Base-by-base conservation (phyloP, 2,888 invertebrate species). In the Diloba caeruleocephala region DNA sequence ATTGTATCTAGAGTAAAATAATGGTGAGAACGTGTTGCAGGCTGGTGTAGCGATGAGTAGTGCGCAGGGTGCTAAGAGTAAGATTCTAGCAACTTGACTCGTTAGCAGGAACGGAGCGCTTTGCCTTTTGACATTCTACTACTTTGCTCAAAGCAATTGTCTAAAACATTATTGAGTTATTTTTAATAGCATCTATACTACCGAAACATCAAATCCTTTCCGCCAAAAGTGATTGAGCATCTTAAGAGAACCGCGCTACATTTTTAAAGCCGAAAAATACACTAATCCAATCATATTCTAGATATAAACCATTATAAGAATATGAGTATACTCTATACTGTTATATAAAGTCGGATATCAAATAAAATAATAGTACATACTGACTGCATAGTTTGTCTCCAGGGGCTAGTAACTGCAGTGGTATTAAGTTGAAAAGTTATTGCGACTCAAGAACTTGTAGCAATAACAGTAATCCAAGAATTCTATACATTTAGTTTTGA, bases 381-480 rank as follows among this genome's bases (percentile, higher is more conserved):
- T 36, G 34, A 52, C 46, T 10, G 60, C 33, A 60, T 42, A 66
- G 60, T 66, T 66, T 39, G 67, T 66, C 60, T 39, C 61, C 8
- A 28, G 68, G 52, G 62, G 39, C 14, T 36, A 32, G 53, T 32
- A 53, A 31, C 45, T 60, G 62, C 62, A 60, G 32, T 41, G 43
- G 61, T 62, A 67, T 62, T 61, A 62, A 67, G 43, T 61, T 37
- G 39, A 19, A 29, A 48, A 63, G 62, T 67, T 60, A 53, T 67
- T 41, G 62, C 54, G 37, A 38, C 54, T 61, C 41, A 25, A 28
- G 26, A 45, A 66, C 34, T 61, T 61, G 44, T 36, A 31, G 62
- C 61, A 67, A 66, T 62, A 67, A 66, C 53, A 17, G 28, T 33
- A 59, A 25, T 50, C 37, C 26, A 23, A 15, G 36, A 43, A 23